Percentiles rank a stretch among this genome's conserved stretches.
Conservation (phyloP, 2,113 vertebrate genomes). For the Carlito syrichta region DNA sequence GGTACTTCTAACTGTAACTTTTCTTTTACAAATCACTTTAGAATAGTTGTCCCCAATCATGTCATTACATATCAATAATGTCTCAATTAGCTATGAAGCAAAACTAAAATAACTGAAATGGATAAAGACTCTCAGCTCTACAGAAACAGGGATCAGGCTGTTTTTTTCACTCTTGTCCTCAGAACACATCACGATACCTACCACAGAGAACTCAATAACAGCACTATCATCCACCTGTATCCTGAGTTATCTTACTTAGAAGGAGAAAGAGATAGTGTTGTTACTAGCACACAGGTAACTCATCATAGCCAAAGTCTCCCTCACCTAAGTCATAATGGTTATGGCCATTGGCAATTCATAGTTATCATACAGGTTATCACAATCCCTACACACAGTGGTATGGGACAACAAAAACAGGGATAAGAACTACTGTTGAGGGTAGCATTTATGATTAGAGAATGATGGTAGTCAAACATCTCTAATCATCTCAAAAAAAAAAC, state of each 20-base stretch:
- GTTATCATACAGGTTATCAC: background rate
- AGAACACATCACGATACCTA: background rate
- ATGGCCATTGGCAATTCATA: background rate
- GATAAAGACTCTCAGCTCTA: background rate
- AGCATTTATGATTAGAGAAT: background rate
- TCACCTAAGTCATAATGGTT: background rate
- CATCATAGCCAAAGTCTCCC: background rate
- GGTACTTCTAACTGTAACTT: conserved; percentile 27
- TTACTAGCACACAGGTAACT: background rate
- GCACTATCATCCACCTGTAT: background rate
- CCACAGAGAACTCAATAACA: background rate
- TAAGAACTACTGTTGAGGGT: background rate
- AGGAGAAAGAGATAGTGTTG: background rate
- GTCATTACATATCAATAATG: background rate
- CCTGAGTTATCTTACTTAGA: background rate
- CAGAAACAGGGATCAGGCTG: background rate
- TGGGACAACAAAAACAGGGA: background rate
- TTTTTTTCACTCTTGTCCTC: background rate
- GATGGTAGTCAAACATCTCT: background rate
- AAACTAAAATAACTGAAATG: background rate
- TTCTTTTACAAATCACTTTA: background rate
- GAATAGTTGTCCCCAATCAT: background rate
- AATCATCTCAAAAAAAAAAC: background rate
- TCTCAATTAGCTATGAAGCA: background rate
- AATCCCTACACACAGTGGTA: background rate